Base-by-base conservation (phyloP, 2,888 invertebrate genomes). In the Maniola hyperantus region DNA sequence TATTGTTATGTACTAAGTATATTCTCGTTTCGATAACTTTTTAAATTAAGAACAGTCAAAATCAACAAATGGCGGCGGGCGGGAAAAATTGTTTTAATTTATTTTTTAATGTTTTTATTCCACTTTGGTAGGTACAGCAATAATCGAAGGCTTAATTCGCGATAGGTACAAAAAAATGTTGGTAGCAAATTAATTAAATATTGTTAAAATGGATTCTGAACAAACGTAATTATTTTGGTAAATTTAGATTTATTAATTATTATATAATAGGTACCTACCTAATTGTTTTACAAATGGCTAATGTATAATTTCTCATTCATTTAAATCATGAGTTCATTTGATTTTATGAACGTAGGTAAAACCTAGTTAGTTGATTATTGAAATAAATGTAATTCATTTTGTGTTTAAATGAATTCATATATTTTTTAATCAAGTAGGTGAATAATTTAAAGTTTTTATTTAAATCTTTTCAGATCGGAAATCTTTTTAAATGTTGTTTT, bases 1-100 rank as follows among this genome's bases (percentile, higher is more conserved):
- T 81, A 79, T 77, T 72, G 73, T 71, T 80, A 78, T 76, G 71
- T 72, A 15, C 70, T 72, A 72, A 63, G 60, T 72, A 72, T 69
- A 70, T 57, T 72, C 66, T 70, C 71, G 69, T 70, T 67, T 69
- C 57, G 59, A 69, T 71, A 63, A 69, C 54, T 65, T 67, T 64
- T 68, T 79, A 78, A 69, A 71, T 71, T 53, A 71, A 72, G 57
- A 73, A 70, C 68, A 72, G 71, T 74, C 59, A 69, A 72, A 73
- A 64, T 69, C 72, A 72, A 72, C 72, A 68, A 58, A 65, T 53
- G 55, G 48, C 34, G 63, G 44, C 61, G 65, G 39, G 59, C 20
- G 58, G 65, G 66, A 39, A 50, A 68, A 67, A 48, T 54, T 44
- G 61, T 67, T 64, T 51, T 51, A 10, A 26, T 61, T 44, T 50